A percentile compares a stretch with the other conserved stretches of the same genome.
phyloP scores from a whole-genome alignment of 2,113 vertebrate genomes.

The Gymnobelideus leadbeateri region DNA sequence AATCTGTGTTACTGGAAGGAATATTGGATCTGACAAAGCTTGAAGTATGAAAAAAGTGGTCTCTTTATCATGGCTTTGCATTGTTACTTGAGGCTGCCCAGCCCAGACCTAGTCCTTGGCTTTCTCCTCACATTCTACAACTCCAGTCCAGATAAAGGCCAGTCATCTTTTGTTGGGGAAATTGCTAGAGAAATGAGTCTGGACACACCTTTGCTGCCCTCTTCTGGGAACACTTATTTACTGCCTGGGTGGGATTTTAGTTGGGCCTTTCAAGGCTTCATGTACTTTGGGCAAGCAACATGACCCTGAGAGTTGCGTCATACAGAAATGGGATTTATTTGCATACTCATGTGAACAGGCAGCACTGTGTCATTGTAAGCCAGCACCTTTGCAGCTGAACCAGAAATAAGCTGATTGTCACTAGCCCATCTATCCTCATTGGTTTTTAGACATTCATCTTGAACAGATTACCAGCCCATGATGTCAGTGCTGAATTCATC shows the following conservation, averaged over 20 bases:
- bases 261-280: neutral
- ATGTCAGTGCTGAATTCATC: neutral
- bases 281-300: neutral
- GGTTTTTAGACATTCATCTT: neutral
- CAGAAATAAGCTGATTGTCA: neutral
- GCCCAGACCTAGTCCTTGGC: neutral
- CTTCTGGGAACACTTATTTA: neutral
- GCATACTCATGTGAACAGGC: neutral
- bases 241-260: neutral
- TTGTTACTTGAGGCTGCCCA: neutral
- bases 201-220: neutral
- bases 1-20: neutral
- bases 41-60: neutral
- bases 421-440: neutral
- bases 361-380: neutral
- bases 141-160: neutral
- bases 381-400: neutral
- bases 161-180: neutral
- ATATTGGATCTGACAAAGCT: neutral
- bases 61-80: neutral
- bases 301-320: neutral
- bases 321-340: neutral
- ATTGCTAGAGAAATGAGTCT: neutral
- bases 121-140: neutral
- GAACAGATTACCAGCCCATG: neutral